Base-by-base conservation (phyloP, 2,113 vertebrate genomes). In the Cynopterus brachyotis region DNA sequence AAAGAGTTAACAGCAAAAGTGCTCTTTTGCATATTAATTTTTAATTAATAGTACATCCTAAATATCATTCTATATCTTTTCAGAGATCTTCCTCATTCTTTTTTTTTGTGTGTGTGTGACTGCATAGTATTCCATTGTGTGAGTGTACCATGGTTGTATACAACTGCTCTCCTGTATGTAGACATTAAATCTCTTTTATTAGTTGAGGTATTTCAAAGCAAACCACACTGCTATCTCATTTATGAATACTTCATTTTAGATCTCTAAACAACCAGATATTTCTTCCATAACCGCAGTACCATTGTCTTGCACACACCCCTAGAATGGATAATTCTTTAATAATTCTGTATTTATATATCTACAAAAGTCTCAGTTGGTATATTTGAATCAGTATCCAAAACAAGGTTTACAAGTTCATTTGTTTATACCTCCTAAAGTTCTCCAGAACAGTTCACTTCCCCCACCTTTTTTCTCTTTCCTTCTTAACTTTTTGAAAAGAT, bases 311-410 rank as follows among this genome's bases (percentile, higher is more conserved):
- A 69, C 5, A 40, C 12, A 24, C 22, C 12, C 13, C 12, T n/a
- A 28, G n/a, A 53, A 30, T 82, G 64, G 79, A 32, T 15, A 90
- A 8, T 66, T 93, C 55, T 80, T 73, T 86, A 79, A 67, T 30
- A 59, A 72, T 3, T 78, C 19, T 42, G 6, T 37, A 86, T 82
- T 82, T 30, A 64, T 10, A 6, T 89, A 83, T 13, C 35, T 76
- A 22, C 16, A 67, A 4, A 62, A 89, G 37, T 55, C 79, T 79
- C 37, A 88, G 16, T 45, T 76, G 30, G 2, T 30, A 45, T 62
- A 26, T 69, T 95, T 72, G 78, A 92, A 59, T 84, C 17, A 89
- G 62, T 11, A 84, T 92, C 37, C 50, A 84, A 72, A 91, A 35
- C 32, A 66, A 37, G 32, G 20, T 86, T 91, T 26, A 55, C 9